These are phyloP conservation scores for Limenitis camilla DNA, from an alignment of 2,888 invertebrate species.

Conservation along the genomic window DNA sequence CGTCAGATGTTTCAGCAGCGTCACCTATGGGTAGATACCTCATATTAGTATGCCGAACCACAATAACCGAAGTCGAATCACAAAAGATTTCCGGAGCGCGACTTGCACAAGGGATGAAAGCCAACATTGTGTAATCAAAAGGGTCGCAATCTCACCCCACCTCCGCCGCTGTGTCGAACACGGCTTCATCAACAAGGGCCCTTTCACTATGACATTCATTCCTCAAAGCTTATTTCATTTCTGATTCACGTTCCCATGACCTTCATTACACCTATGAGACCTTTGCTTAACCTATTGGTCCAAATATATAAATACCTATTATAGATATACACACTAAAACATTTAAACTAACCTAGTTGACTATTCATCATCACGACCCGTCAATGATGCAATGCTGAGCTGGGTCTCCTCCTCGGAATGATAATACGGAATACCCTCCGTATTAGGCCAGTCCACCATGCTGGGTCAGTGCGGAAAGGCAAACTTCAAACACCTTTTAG, in stretches of 20 bases:
- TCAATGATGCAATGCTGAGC: no score
- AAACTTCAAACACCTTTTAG: no score
- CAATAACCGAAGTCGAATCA: slow-evolving; percentile 72
- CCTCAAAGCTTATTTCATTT: slow-evolving; percentile 41
- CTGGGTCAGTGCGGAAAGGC: no score
- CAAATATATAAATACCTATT: not conserved
- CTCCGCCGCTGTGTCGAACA: slow-evolving; percentile 59
- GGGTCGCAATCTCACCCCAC: slow-evolving; percentile 71
- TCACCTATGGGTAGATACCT: slow-evolving; percentile 40
- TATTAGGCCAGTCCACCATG: no score
- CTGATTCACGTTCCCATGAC: slow-evolving; percentile 23
- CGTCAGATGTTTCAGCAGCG: slow-evolving; percentile 55
- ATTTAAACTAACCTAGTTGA: no score
- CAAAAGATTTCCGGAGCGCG: slow-evolving; percentile 74
- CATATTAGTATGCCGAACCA: slow-evolving; percentile 70
- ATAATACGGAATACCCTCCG: no score
- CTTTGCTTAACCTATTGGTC: slow-evolving; percentile 7
- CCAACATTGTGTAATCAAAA: slow-evolving; percentile 74
- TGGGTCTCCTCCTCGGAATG: no score
- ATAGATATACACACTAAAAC: not conserved
- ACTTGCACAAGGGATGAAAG: slow-evolving; percentile 73
- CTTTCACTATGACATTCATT: slow-evolving; percentile 63
- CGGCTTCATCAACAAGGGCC: slow-evolving; percentile 70
- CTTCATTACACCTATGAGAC: slow-evolving; percentile 22
- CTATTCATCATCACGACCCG: no score